A percentile compares a stretch with the other conserved stretches of the same genome.
Conservation (phyloP, 2,888 invertebrate genomes). For the Eristalinus sepulchralis region DNA sequence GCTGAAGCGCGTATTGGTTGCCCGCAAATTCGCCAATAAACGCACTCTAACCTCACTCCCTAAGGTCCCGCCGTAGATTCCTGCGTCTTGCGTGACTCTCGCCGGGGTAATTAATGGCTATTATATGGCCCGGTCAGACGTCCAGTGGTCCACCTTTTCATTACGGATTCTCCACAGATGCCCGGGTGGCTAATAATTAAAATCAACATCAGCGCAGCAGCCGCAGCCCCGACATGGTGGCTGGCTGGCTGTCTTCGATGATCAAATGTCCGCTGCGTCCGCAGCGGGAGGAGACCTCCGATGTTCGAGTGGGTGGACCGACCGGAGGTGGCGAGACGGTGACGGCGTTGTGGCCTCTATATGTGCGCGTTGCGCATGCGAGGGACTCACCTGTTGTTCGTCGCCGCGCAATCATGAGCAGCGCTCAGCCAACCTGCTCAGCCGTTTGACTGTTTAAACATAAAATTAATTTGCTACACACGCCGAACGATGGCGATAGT, state of each 20-base stretch:
- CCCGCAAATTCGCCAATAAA: constrained; percentile 56
- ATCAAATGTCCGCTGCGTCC: constrained; percentile 20
- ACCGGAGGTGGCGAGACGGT: background rate
- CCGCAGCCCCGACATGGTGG: background rate
- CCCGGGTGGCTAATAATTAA: constrained; percentile 64
- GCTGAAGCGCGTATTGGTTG: constrained; percentile 32
- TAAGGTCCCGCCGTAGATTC: constrained; percentile 27
- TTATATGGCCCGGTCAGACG: constrained; percentile 56
- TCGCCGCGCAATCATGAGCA: constrained; percentile 49
- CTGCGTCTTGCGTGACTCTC: constrained; percentile 54
- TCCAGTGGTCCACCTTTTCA: constrained; percentile 63
- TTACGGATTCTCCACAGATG: constrained; percentile 66
- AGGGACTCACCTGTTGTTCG: constrained; percentile 57
- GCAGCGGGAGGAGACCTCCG: constrained; percentile 35
- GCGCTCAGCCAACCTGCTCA: constrained; percentile 50
- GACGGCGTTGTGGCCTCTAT: background rate
- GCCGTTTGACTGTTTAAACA: constrained; percentile 65
- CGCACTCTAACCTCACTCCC: constrained; percentile 53
- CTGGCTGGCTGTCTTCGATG: constrained; percentile 16
- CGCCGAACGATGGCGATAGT: constrained; percentile 50
- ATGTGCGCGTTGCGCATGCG: constrained; percentile 50
- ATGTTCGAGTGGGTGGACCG: constrained; percentile 61
- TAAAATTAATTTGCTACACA: constrained; percentile 71
- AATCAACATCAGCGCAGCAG: constrained; percentile 62
- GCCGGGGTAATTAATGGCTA: constrained; percentile 61